These are phyloP conservation scores for Nomada ruficornis DNA, from an alignment of 2,888 invertebrate genomes.

Conservation along the genomic window DNA sequence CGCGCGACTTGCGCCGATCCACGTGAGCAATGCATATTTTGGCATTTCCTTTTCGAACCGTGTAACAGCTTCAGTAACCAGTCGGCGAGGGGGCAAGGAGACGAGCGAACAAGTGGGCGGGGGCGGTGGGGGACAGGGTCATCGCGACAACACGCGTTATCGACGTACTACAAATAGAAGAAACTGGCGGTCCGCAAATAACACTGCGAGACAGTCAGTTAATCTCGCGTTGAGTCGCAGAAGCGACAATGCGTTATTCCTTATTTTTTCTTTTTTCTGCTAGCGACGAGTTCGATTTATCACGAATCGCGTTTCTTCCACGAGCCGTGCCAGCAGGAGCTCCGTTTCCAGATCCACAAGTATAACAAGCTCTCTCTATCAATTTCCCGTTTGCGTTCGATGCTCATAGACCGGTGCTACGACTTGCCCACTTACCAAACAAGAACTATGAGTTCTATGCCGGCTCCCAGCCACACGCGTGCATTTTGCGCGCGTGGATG, in stretches of 20 bases:
- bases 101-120: slow-evolving; percentile 5
- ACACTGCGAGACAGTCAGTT: slow-evolving; percentile 67
- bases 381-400: slow-evolving; percentile 47
- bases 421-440: slow-evolving; percentile 25
- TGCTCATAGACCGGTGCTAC: slow-evolving; percentile 15
- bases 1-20: neutral
- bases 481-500: slow-evolving; percentile 5
- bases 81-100: slow-evolving; percentile 41
- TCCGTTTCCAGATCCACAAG: slow-evolving; percentile 31
- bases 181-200: slow-evolving; percentile 64
- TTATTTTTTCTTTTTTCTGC: slow-evolving; percentile 16
- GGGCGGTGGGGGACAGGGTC: slow-evolving; percentile 64
- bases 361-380: slow-evolving; percentile 44
- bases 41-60: slow-evolving; percentile 58
- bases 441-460: slow-evolving; percentile 32
- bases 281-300: slow-evolving; percentile 31
- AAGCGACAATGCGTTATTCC: slow-evolving; percentile 23
- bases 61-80: slow-evolving; percentile 59
- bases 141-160: slow-evolving; percentile 67
- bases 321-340: slow-evolving; percentile 22
- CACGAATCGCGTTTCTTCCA: slow-evolving; percentile 37
- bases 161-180: slow-evolving; percentile 62
- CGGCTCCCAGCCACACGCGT: neutral
- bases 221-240: slow-evolving; percentile 36
- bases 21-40: slow-evolving; percentile 8